phyloP scores from a whole-genome alignment of 1,140 invertebrate genomes.

The Polyergus mexicanus region DNA sequence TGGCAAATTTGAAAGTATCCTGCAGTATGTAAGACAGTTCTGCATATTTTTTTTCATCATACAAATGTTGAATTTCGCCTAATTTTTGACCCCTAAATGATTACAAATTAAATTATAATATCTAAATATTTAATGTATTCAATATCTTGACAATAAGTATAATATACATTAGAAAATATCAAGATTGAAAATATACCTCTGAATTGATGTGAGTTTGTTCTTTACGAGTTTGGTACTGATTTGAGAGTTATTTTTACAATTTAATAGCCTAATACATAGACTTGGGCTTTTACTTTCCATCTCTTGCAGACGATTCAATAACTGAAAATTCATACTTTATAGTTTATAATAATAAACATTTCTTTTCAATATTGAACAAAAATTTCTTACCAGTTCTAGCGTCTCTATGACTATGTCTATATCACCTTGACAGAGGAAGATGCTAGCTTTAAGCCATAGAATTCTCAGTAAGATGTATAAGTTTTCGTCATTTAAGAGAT shows the following conservation, averaged over 20 bases:
- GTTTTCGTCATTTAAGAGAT: slow-evolving; percentile 83
- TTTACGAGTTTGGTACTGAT: slow-evolving; percentile 84
- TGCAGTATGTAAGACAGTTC: slow-evolving; percentile 89
- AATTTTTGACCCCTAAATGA: slow-evolving; percentile 87
- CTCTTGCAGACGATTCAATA: slow-evolving; percentile 82
- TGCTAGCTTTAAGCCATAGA: slow-evolving; percentile 87
- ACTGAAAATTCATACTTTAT: slow-evolving; percentile 73
- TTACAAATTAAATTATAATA: slow-evolving; percentile 47
- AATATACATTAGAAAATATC: not conserved
- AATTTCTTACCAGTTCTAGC: slow-evolving; percentile 82
- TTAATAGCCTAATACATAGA: slow-evolving; percentile 84
- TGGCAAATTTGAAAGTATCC: slow-evolving; percentile 88
- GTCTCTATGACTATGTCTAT: slow-evolving; percentile 85
- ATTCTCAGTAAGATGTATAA: slow-evolving; percentile 84
- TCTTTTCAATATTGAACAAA: not conserved
- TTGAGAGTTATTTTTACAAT: slow-evolving; percentile 86
- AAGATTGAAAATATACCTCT: slow-evolving; percentile 79
- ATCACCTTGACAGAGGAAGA: slow-evolving; percentile 86
- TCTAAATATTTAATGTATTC: not conserved
- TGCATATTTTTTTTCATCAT: slow-evolving; percentile 88
- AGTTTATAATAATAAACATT: not conserved
- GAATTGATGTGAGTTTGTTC: slow-evolving; percentile 86
- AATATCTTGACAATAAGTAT: not conserved
- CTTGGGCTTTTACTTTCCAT: slow-evolving; percentile 78
- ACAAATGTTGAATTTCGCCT: slow-evolving; percentile 87